Evolutionary conservation across 2,888 invertebrate genomes (phyloP).

Genomic region (Caenorhabditis sp.): DNA sequence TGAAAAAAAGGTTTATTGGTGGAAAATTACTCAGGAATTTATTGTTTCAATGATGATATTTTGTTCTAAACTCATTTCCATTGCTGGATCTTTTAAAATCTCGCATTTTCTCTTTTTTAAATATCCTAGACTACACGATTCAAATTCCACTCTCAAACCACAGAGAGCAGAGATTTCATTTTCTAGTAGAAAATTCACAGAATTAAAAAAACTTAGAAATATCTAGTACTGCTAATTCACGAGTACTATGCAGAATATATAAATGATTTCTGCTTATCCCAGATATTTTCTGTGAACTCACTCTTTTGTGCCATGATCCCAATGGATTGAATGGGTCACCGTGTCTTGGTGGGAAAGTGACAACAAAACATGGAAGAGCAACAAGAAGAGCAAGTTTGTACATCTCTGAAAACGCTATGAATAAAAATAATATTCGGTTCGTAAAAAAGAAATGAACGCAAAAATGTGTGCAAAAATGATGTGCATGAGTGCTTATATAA

Average conservation of each 20-base stretch:
- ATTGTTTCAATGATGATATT: too few species aligned
- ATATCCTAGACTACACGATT: too few species aligned
- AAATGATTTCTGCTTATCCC: background rate
- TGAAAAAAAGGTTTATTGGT: too few species aligned
- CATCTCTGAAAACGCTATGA: background rate
- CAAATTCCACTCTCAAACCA: too few species aligned
- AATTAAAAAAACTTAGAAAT: too few species aligned
- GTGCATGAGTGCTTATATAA: conserved; percentile 4
- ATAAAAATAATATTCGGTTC: background rate
- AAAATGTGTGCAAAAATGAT: conserved; percentile 13
- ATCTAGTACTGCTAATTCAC: too few species aligned
- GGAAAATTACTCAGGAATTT: too few species aligned
- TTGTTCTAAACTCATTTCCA: too few species aligned
- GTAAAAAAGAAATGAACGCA: background rate
- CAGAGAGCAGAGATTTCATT: too few species aligned
- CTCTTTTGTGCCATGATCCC: conserved; percentile 64
- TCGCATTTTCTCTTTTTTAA: too few species aligned
- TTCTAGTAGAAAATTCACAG: too few species aligned
- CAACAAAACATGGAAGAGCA: conserved; percentile 29
- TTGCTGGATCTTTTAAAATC: too few species aligned
- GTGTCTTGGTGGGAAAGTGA: conserved; percentile 47
- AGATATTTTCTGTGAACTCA: conserved; percentile 16
- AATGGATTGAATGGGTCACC: conserved; percentile 66
- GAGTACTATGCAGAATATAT: background rate
- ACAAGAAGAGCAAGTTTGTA: conserved; percentile 31